Conservation (phyloP, 2,888 invertebrate genomes). For the Ochropleura plecta region DNA sequence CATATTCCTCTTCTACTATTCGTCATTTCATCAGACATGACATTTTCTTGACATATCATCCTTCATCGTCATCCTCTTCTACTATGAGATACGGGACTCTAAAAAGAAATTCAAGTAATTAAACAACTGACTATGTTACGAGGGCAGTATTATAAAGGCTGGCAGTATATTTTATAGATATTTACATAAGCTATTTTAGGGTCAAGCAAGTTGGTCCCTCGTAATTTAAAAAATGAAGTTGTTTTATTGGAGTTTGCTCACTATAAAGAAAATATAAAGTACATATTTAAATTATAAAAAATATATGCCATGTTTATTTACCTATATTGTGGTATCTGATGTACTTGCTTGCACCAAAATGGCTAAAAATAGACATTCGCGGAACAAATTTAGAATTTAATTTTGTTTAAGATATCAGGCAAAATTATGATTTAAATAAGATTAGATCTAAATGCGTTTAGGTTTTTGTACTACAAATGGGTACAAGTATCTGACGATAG, state of each 20-base stretch:
- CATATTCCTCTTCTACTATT: too few species aligned
- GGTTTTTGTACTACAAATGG: neutral
- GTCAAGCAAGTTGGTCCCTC: too few species aligned
- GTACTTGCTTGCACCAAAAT: neutral
- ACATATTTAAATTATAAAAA: neutral
- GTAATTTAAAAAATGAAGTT: neutral
- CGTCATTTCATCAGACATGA: too few species aligned
- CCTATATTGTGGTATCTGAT: neutral
- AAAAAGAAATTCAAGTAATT: neutral
- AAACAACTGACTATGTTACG: neutral
- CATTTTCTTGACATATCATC: too few species aligned
- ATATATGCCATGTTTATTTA: too few species aligned
- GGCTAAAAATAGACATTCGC: neutral
- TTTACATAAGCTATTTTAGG: neutral
- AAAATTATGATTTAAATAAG: neutral
- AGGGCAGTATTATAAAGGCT: neutral
- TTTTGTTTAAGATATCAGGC: too few species aligned
- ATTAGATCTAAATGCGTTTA: neutral
- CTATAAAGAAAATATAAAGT: neutral
- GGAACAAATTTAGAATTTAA: neutral
- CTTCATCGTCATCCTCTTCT: too few species aligned
- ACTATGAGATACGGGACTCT: too few species aligned
- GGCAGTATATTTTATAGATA: neutral
- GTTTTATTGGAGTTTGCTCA: neutral
- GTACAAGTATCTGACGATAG: conserved; percentile 35